Evolutionary conservation across 2,113 vertebrate species (phyloP), one percentile per base, ranked within the genome.

Genomic region (Urocitellus parryii): DNA sequence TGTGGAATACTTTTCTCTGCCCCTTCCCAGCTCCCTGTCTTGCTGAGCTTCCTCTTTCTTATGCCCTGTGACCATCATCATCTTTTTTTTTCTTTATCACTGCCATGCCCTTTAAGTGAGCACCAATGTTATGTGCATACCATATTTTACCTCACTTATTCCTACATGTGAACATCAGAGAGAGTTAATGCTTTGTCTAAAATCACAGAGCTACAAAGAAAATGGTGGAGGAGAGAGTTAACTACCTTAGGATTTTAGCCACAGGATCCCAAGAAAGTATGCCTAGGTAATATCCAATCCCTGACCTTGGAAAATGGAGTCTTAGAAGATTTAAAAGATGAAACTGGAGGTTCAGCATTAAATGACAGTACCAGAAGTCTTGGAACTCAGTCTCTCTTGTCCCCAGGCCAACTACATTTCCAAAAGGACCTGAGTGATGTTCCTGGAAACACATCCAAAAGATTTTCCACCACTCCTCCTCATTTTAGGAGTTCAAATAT

Each of bases 401-500:
- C 32, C 61, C 58, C 4, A 48, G 45, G 48, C 42, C 25, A 74
- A 29, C 67, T 48, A 10, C 45, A 1, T 80, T 90, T 92, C 84
- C 39, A 32, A 39, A 48, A 34, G 3, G 42, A 13, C 51, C 51
- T 63, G 61, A 87, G 56, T 45, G 53, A 63, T 20, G 91, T 88
- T 48, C 11, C 37, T 94, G 94, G 65, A 0, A 95, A 56, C 17
- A 88, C 48, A 32, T 18, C 79, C 95, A 63, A 87, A 91, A 78
- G 39, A 90, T 82, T 96, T 94, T 67, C 73, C 24, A 10, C 72
- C 53, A 85, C 84, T 94, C 90, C 86, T 92, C 34, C 45, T 91
- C 63, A 79, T 90, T 95, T 94, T 88, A 88, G 39, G 67, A 95
- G 53, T 95, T 97, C 84, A 97, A 48, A 95, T 92, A 86, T 96